phyloP scores from a whole-genome alignment of 2,113 vertebrate species.

The Cnemophilus loriae region DNA sequence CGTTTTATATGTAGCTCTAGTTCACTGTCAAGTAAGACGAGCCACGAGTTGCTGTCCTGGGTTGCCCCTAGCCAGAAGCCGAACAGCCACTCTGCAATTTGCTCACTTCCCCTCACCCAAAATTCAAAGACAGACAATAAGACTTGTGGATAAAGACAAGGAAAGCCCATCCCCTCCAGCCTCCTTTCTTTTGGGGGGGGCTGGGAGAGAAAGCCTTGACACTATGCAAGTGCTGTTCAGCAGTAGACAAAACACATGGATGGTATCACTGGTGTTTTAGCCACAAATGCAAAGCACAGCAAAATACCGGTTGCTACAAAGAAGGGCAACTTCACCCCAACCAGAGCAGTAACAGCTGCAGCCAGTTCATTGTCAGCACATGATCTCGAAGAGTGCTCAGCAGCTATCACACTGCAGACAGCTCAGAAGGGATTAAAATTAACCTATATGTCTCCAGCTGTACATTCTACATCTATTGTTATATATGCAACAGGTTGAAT shows the following conservation, averaged over 20 bases:
- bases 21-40: neutral
- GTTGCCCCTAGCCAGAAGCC: neutral
- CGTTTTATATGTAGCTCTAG: neutral
- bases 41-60: neutral
- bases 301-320: neutral
- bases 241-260: neutral
- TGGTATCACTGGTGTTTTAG: neutral
- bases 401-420: neutral
- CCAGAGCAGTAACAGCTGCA: neutral
- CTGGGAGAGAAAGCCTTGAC: neutral
- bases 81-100: neutral
- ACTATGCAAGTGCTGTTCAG: neutral
- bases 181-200: neutral
- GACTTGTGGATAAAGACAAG: neutral
- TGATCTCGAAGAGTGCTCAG: accelerated
- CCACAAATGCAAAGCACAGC: neutral
- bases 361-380: neutral
- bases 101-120: neutral
- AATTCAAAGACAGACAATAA: neutral
- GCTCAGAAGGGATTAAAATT: neutral
- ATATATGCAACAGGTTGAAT: neutral
- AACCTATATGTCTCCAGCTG: neutral
- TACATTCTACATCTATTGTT: neutral
- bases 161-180: neutral
- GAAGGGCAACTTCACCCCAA: neutral